These are phyloP conservation scores for Azemiops feae DNA, from an alignment of 2,113 vertebrate genomes.

Conservation along the genomic window DNA sequence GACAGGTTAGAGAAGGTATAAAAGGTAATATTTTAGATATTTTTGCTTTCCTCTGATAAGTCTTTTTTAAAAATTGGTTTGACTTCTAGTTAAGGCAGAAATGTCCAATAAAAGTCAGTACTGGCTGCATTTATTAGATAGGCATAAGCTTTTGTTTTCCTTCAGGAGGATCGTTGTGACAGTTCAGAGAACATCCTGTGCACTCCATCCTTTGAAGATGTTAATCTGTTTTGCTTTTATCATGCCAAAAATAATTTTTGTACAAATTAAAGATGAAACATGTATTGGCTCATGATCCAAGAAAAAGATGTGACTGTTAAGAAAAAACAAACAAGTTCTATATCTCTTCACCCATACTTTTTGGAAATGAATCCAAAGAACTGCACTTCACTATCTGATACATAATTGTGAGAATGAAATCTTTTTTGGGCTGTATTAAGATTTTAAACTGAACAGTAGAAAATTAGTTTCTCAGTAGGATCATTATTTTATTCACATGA, in stretches of 20 bases:
- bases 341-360: background rate
- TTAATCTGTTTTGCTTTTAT: background rate
- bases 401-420: background rate
- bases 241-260: background rate
- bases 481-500: background rate
- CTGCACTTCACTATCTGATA: background rate
- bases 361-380: background rate
- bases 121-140: background rate
- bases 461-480: background rate
- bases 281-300: background rate
- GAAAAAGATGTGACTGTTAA: background rate
- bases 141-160: background rate
- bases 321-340: background rate
- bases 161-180: background rate
- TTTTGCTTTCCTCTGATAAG: background rate
- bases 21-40: background rate
- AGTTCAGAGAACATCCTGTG: background rate
- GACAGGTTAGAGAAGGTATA: background rate
- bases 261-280: background rate
- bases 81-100: background rate
- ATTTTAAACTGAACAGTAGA: background rate
- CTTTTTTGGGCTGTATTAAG: background rate
- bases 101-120: background rate
- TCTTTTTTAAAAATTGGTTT: background rate
- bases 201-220: background rate